Conservation (phyloP, 2,797 vertebrate genomes). For the Ficedula albicollis region DNA sequence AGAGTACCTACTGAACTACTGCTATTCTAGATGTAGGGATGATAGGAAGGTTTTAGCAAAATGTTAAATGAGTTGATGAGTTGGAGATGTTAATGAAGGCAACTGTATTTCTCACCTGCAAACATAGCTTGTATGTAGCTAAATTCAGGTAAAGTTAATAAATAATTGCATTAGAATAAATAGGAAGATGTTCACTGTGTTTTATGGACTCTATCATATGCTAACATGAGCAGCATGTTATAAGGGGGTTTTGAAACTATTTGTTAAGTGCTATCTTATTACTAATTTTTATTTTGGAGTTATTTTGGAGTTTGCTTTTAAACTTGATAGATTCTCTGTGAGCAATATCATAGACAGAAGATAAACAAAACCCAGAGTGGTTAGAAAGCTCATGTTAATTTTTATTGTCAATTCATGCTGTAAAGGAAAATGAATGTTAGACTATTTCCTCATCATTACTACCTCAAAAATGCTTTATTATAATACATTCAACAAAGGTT, state of each 20-base stretch:
- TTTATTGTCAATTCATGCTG: neutral
- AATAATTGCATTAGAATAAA: neutral
- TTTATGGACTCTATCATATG: neutral
- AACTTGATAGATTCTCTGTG: neutral
- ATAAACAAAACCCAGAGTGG: neutral
- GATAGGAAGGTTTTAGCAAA: neutral
- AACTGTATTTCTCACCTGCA: neutral
- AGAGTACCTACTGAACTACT: neutral
- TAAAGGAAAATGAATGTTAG: neutral
- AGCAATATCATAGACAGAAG: neutral
- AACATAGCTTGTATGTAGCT: neutral
- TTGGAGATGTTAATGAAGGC: neutral
- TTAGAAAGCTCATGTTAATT: neutral
- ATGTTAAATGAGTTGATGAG: neutral
- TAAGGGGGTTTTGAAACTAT: neutral
- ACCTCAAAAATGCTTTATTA: neutral
- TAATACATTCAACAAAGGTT: neutral
- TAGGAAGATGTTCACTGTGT: neutral
- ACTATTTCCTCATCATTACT: neutral
- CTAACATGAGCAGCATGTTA: neutral
- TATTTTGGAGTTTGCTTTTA: neutral
- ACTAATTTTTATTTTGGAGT: neutral
- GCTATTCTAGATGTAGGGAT: neutral
- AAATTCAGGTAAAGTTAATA: neutral
- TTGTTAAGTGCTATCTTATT: neutral